Evolutionary conservation across 2,888 invertebrate genomes (phyloP).

Genomic region (Bibio marci): DNA sequence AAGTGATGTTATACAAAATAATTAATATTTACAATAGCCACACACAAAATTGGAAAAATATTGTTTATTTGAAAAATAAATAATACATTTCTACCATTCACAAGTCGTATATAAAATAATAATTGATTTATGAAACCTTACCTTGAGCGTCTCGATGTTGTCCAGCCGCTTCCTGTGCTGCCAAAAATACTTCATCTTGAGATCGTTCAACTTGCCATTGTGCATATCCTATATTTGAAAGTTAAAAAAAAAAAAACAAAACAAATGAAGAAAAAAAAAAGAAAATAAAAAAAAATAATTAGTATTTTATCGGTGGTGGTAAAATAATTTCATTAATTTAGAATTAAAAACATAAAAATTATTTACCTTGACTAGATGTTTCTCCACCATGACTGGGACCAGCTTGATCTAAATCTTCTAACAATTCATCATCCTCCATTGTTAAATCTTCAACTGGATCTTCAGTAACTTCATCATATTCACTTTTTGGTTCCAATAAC

Average conservation of each 20-base stretch:
- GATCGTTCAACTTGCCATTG: conserved; percentile 71
- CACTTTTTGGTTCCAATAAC: conserved; percentile 53
- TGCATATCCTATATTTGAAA: conserved; percentile 73
- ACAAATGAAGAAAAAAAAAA: conserved; percentile 3
- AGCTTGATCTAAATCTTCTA: conserved; percentile 54
- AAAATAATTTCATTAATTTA: neutral
- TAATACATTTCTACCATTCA: too few species aligned
- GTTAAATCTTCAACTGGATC: conserved; percentile 73
- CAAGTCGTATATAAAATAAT: neutral
- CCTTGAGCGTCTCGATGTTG: conserved; percentile 78
- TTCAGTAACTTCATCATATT: conserved; percentile 50
- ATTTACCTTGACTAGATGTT: conserved; percentile 50
- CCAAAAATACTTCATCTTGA: conserved; percentile 74
- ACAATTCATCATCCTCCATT: conserved; percentile 59
- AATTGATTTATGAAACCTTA: conserved; percentile 34
- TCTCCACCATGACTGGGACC: conserved; percentile 50
- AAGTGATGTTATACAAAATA: too few species aligned
- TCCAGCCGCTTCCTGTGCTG: conserved; percentile 60
- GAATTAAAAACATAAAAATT: conserved; percentile 1
- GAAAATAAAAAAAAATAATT: neutral
- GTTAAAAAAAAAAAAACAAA: too few species aligned
- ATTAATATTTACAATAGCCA: too few species aligned
- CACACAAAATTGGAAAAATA: too few species aligned
- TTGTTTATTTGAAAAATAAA: too few species aligned
- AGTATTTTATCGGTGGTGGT: conserved; percentile 1